Evolutionary conservation across 2,113 vertebrate genomes (phyloP), one percentile per base, ranked within the genome.

Genomic region (Acanthochromis polyacanthus): DNA sequence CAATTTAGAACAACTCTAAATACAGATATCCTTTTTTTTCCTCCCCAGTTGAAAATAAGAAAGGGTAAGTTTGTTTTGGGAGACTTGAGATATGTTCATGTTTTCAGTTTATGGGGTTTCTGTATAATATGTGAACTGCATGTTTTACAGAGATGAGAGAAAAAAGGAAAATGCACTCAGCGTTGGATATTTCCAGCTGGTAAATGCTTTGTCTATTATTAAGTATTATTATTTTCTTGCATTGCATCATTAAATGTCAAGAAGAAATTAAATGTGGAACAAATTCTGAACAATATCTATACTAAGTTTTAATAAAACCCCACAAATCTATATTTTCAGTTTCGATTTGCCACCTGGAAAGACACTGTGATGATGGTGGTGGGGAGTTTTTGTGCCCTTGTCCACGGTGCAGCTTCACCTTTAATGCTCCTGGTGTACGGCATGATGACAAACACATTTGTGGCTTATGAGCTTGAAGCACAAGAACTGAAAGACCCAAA

Each of bases 111-210:
- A 10, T 36, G 32, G 32, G 32, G 9, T 36, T 36, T 9, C 10
- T 36, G 7, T 36, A 63, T 28, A n/a, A 2, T 3, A 2, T 2
- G 2, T 19, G 1, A 57, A 64, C 46, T 46, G 17, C 5, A n/a
- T 68, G 12, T 78, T 64, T 90, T 74, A 30, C 79, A 93, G 90
- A 67, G 45, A 64, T 48, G 65, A 88, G 36, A 88, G 91, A 75
- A 87, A 91, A 68, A 86, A 91, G 52, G 80, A 90, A 62, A 91
- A 89, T 4, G n/a, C 30, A 1, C 71, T 90, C 57, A 91, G 83
- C 51, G 87, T 98, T 56, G 94, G 97, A 88, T 98, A 97, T 94
- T 99, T 99, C 82, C 94, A 96, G 82, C 86, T 99, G 97, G 98
- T 99, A 98, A 89, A 63, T 45, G 1, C n/a, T 36, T 4, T 30